Evolutionary conservation across 2,888 invertebrate genomes (phyloP), one percentile per base, ranked within the genome.

Genomic region (Stratiomys singularior): DNA sequence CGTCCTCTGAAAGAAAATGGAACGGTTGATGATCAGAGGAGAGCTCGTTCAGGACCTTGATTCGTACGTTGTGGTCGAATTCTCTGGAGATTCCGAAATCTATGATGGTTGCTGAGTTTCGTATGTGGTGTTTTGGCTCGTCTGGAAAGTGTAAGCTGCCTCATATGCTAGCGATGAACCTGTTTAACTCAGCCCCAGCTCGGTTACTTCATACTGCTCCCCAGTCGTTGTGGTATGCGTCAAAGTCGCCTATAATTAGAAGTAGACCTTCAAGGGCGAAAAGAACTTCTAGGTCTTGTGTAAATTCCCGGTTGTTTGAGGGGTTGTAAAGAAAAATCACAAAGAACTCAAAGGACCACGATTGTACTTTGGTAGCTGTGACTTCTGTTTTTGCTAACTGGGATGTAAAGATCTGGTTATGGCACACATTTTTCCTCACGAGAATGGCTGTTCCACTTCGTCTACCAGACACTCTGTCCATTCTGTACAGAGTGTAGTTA

Each of bases 401-500:
- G 9, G 66, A 44, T 1, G 3, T 30, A 9, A 7, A 1, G 21
- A 66, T 66, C n/a, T 15, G 11, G 11, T 66, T 37, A 18, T 66
- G 66, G 11, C 18, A n/a, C 3, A 66, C 28, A 37, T 37, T 30
- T 66, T 44, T 0, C 28, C 66, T 66, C n/a, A 9, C 44, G n/a
- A 66, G 37, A 11, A 66, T 37, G 18, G 3, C 44, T 30, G 37
- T 66, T 0, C 44, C 66, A 1, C 66, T 44, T 30, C 66, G 37
- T 37, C 44, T 66, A 0, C 37, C 66, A 21, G 44, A 37, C 66
- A 66, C 1, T 37, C 66, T 66, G 37, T 66, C 66, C 5, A 18
- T 66, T 0, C 66, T 7, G n/a, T 66, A 66, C n/a, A 66, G 21
- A 23, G 11, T 66, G 66, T 66, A 66, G 44, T 66, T 66, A 23